Evolutionary conservation across 2,113 vertebrate species (phyloP), one percentile per base, ranked within the genome.

Genomic region (Mirounga angustirostris): DNA sequence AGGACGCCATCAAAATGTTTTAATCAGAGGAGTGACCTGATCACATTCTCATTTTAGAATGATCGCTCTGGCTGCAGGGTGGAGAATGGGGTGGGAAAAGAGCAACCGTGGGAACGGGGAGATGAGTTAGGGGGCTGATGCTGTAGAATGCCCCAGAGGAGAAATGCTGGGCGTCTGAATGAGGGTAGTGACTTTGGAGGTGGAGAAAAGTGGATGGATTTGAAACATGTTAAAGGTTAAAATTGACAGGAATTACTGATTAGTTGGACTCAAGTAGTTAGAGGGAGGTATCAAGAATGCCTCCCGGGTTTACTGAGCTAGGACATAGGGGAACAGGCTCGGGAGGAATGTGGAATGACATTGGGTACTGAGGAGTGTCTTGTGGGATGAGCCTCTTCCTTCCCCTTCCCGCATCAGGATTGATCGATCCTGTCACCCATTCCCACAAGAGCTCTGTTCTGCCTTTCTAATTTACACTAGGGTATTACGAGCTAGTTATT

Each of bases 171-270:
- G 61, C 5, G 1, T 85, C 71, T 76, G 50, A 22, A 84, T 18
- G 58, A 80, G 2, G 10, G 26, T 74, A 73, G 61, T 84, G 36
- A 91, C 33, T 91, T 30, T 74, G 74, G 67, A 78, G 24, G 16
- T 65, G 13, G 92, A 97, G 65, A 61, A 18, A 92, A 92, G 19
- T 54, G 81, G 43, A 74, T 90, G 58, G 16, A 9, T 93, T 80
- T 54, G 11, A 92, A 74, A 84, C 40, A 59, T 56, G 4, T 76
- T 87, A 89, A 89, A 88, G 50, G 40, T 83, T 78, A 84, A 28
- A 82, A 86, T 36, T 69, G 54, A 82, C 43, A 96, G 15, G 18
- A 90, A 87, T 73, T 95, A 74, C 90, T 71, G n/a, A 59, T 91
- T 84, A 59, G 40, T 15, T 91, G 85, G 76, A 71, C 11, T 69